Evolutionary conservation across 1,140 invertebrate genomes (phyloP), one percentile per base, ranked within the genome.

Genomic region (Eufriesea mexicana): DNA sequence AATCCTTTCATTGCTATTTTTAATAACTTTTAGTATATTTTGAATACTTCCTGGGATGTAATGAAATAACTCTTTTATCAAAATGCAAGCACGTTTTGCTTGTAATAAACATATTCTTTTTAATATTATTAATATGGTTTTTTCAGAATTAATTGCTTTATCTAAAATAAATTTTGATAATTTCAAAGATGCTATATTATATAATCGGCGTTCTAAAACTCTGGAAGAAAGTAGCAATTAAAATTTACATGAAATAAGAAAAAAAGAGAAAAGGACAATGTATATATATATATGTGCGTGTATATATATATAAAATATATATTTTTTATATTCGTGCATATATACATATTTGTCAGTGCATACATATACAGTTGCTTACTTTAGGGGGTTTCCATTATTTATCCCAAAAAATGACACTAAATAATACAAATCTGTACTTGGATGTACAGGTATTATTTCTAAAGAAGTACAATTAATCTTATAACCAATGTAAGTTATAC

Each of bases 381-480:
- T 7, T 35, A 81, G 10, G 16, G 51, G 59, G 57, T 35, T 35
- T 54, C 20, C 0, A 49, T 45, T 5, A 35, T 51, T 12, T 49
- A 55, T 55, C 35, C 9, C 35, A 4, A 1, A 55, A 45, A 66
- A n/a, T 54, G 23, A 45, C 12, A 35, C 47, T 47, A 23, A 18
- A 54, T 66, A 55, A 66, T 2, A 49, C 6, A 75, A 18, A 66
- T 49, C 6, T 18, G 61, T 81, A 42, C 45, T 28, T 23, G 18
- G 8, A 66, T 28, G 8, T 49, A 25, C 35, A 47, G 51, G 61
- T 49, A n/a, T 25, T 66, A 66, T 5, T n/a, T 81, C 49, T 42
- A 75, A 76, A 35, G 72, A 75, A 18, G 18, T n/a, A 67, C 72
- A 82, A 42, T 82, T 67, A 49, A 82, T 82, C 20, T 49, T 67